Evolutionary conservation across 1,140 invertebrate genomes (phyloP), one percentile per base, ranked within the genome.

Genomic region (Calosoma granatense): DNA sequence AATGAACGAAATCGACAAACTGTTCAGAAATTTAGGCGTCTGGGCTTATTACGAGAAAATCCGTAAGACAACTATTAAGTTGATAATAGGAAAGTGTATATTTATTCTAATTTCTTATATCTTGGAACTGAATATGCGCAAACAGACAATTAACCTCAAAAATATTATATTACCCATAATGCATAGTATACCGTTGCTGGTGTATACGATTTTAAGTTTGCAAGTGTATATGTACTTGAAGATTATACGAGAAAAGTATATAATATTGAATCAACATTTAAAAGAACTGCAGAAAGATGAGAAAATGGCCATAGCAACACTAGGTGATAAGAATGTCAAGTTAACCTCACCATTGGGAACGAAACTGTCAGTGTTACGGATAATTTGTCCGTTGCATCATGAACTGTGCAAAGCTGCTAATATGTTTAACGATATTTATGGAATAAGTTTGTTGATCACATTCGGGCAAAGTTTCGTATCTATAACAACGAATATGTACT

Each of bases 341-440:
- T 21, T 56, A 15, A 47, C 19, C 9, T 56, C 19, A 43, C 14
- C 15, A 1, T 41, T 53, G 26, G 41, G 41, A 1, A 20, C 51
- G 15, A 56, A 57, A 59, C 17, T 59, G 17, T 15, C 39, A 14
- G 53, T 61, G n/a, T 55, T 63, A 20, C 54, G 56, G 21, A 52
- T 57, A 1, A 55, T 61, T 15, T 58, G 54, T 41, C 53, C 53
- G 14, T 54, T 61, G 20, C 60, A 63, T 58, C 58, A 61, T 43
- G 51, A 58, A 22, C 20, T 63, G 12, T 58, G 26, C 21, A 59
- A 60, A 26, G 41, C 57, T 1, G 56, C 58, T 3, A 52, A 57
- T 11, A 14, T 54, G 19, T 51, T 61, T 11, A 63, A 60, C 51
- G 56, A 59, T 54, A 53, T 22, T 39, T 61, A 61, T 19, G 60